Evolutionary conservation across 2,888 invertebrate genomes (phyloP), one percentile per base, ranked within the genome.

Genomic region (Baronia brevicornis): DNA sequence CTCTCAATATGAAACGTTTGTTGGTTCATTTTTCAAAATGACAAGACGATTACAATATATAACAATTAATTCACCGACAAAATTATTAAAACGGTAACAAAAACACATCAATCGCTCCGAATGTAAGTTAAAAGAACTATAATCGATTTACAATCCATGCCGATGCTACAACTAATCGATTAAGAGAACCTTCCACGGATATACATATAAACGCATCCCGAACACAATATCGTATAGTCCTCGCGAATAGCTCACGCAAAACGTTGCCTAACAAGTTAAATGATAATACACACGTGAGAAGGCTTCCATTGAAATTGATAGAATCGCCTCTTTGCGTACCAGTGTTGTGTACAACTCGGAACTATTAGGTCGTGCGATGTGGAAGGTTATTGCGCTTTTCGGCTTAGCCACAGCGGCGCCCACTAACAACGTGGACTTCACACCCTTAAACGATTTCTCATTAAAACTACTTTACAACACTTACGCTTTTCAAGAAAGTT

Each of bases 261-360:
- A 54, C 59, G 56, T 65, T 68, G 57, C 62, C 54, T 60, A 68
- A 69, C 60, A 65, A 62, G 58, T 49, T 54, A 57, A 60, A 49
- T 58, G 69, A 69, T 61, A 66, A 73, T 60, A 53, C 43, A 37
- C 57, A 64, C 74, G 77, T 65, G 71, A 62, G 69, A 73, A 59
- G 45, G 35, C 30, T 41, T 43, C 47, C 52, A 58, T 61, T 59
- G 44, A 56, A 55, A 60, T 55, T 58, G 55, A 59, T 59, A 59
- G 54, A 54, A 54, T 50, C 59, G 47, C 48, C 51, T 41, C 48
- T 54, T 48, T 41, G 42, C 43, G 43, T 45, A 44, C 33, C 58
- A 65, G 62, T 65, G 45, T 52, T 51, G 49, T 52, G 56, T 49
- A 48, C 47, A 52, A 46, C 53, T 54, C 49, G 49, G 59, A 43